A percentile compares a stretch with the other conserved stretches of the same genome.
phyloP scores from a whole-genome alignment of 2,113 vertebrate species.

The Corythoichthys haematopterus region DNA sequence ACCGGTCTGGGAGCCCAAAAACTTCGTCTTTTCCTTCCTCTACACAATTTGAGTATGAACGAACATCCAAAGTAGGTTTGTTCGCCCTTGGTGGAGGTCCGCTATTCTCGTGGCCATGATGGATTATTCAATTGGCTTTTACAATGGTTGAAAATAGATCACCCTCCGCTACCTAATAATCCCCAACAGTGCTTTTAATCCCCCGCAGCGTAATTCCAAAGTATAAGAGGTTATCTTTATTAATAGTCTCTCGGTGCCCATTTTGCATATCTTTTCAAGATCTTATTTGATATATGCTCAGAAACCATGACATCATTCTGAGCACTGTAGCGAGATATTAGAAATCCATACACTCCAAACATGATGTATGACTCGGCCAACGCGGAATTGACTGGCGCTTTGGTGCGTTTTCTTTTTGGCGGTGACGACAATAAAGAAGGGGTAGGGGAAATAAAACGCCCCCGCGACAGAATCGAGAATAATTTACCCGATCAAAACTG shows the following conservation, averaged over 20 bases:
- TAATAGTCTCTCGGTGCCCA: constrained; percentile 43
- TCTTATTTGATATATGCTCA: constrained; percentile 54
- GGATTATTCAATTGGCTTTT: not conserved
- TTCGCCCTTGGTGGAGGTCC: not conserved
- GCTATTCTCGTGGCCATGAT: not conserved
- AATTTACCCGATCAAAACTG: constrained; percentile 53
- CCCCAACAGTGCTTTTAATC: constrained; percentile 22
- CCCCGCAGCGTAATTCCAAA: constrained; percentile 22
- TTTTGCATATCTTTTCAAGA: constrained; percentile 49
- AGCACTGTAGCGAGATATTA: constrained; percentile 64
- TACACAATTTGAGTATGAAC: not conserved
- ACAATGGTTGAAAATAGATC: constrained; percentile 9
- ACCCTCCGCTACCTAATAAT: constrained; percentile 19
- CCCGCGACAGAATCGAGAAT: constrained; percentile 47
- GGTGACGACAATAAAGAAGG: constrained; percentile 6
- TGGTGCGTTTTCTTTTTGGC: constrained; percentile 32
- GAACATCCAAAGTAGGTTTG: not conserved
- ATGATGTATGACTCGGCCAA: constrained; percentile 52
- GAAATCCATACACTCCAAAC: constrained; percentile 65
- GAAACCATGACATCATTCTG: constrained; percentile 58
- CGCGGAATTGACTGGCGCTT: constrained; percentile 42
- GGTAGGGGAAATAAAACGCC: not conserved
- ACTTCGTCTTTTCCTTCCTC: no score
- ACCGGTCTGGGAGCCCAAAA: no score
- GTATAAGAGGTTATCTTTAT: constrained; percentile 44